Evolutionary conservation across 2,888 invertebrate species (phyloP).

Genomic region (Latheticus oryzae): DNA sequence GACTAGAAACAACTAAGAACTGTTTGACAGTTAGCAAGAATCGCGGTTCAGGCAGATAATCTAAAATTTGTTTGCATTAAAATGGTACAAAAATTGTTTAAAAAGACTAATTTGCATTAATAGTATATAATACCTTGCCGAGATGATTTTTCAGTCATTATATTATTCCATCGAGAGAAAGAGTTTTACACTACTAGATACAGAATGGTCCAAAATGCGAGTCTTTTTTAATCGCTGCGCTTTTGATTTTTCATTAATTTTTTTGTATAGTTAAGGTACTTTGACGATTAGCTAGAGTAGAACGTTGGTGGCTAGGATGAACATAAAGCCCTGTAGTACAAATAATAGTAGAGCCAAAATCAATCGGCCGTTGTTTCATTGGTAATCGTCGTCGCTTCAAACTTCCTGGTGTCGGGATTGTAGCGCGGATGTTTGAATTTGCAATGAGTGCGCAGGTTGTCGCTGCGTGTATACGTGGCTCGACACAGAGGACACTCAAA

Average conservation of each 20-base stretch:
- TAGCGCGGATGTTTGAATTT: constrained; percentile 92
- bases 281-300: constrained; percentile 35
- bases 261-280: constrained; percentile 39
- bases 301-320: constrained; percentile 57
- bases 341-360: constrained; percentile 65
- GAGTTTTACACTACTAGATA: constrained; percentile 36
- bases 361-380: constrained; percentile 68
- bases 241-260: constrained; percentile 1
- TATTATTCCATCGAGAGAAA: constrained; percentile 18
- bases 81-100: constrained; percentile 35
- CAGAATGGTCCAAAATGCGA: constrained; percentile 49
- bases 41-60: constrained; percentile 10
- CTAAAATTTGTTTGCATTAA: constrained; percentile 34
- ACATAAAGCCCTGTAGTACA: constrained; percentile 60
- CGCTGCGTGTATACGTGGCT: constrained; percentile 91
- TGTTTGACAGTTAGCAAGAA: constrained; percentile 1
- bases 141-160: constrained; percentile 39
- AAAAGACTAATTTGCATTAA: constrained; percentile 31
- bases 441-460: constrained; percentile 93
- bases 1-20: constrained; percentile 39
- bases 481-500: constrained; percentile 93
- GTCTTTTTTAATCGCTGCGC: constrained; percentile 42
- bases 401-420: constrained; percentile 88
- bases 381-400: constrained; percentile 71
- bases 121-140: constrained; percentile 38